phyloP scores from a whole-genome alignment of 2,888 invertebrate genomes.

The Phytoseiulus persimilis region DNA sequence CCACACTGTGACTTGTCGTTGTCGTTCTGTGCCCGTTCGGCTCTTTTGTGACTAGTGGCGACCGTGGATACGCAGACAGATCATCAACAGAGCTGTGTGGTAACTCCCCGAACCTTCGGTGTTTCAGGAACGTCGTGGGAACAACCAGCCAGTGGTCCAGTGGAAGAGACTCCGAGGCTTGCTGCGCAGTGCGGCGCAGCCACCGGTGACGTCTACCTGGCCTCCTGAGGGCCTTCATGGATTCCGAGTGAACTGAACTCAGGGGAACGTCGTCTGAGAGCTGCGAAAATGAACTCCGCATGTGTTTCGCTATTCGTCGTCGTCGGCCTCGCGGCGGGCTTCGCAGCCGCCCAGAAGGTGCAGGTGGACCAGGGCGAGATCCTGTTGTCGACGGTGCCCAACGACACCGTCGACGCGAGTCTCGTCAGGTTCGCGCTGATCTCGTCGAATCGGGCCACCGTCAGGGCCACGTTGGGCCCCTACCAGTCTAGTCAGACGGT shows the following conservation, averaged over 20 bases:
- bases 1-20: slow-evolving; percentile 31
- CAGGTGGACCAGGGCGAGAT: slow-evolving; percentile 37
- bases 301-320: not conserved
- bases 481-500: slow-evolving; percentile 91
- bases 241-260: not conserved
- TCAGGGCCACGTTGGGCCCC: slow-evolving; percentile 84
- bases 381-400: slow-evolving; percentile 32
- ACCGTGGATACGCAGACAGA: not conserved
- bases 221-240: not conserved
- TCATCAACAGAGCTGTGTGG: not conserved
- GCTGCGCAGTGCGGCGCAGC: not conserved
- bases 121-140: not conserved
- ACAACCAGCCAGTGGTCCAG: not conserved
- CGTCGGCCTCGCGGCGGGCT: not conserved
- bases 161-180: not conserved
- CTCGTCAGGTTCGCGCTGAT: slow-evolving; percentile 60
- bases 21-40: not conserved
- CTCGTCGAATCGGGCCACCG: slow-evolving; percentile 78
- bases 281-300: not conserved
- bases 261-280: not conserved
- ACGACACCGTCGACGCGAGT: slow-evolving; percentile 22
- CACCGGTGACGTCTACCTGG: not conserved
- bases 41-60: not conserved
- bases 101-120: not conserved
- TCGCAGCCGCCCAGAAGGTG: slow-evolving; percentile 6